A percentile compares a stretch with the other conserved stretches of the same genome.
Conservation (phyloP, 2,888 invertebrate genomes). For the Drosophila planitibia region DNA sequence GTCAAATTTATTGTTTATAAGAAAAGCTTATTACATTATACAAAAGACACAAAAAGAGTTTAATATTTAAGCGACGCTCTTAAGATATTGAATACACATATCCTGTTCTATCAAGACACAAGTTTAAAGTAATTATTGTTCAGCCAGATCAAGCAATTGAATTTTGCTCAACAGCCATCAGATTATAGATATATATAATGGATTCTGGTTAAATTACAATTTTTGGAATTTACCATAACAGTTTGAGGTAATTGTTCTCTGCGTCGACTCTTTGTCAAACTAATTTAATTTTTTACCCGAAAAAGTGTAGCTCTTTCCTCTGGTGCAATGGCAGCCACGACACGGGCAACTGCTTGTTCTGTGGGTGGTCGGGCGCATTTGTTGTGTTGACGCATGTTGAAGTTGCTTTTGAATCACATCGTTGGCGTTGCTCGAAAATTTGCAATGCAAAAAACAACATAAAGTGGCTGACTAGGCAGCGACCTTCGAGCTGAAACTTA, state of each 20-base stretch:
- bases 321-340: background rate
- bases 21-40: background rate
- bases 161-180: background rate
- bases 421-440: constrained; percentile 55
- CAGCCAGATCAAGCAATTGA: background rate
- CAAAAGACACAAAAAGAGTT: background rate
- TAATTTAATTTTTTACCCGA: background rate
- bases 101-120: background rate
- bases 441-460: constrained; percentile 76
- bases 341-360: constrained; percentile 33
- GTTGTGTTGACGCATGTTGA: constrained; percentile 67
- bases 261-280: background rate
- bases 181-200: background rate
- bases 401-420: constrained; percentile 58
- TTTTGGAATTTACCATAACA: background rate
- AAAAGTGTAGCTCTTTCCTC: background rate
- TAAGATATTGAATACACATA: background rate
- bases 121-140: background rate
- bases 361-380: constrained; percentile 37
- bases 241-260: background rate
- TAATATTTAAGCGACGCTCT: background rate
- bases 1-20: too few species aligned
- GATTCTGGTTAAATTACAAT: background rate
- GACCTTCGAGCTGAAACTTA: constrained; percentile 37
- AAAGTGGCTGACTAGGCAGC: constrained; percentile 38